Base-by-base conservation (phyloP, 1,140 invertebrate species). In the Lanistes nyassanus region DNA sequence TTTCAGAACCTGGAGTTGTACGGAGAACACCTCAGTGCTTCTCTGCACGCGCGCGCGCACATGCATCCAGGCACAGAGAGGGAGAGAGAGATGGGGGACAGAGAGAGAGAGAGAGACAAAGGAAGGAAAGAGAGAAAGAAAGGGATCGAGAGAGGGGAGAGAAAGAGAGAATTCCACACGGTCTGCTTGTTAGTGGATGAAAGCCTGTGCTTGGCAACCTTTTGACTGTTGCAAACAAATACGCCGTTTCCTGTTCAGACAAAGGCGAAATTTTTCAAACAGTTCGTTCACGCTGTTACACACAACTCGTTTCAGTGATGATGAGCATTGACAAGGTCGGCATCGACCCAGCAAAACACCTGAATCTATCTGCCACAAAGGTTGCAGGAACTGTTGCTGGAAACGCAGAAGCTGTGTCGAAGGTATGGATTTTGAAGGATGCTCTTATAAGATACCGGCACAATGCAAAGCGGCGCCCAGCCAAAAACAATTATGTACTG, bases 51-150 rank as follows among this genome's bases (percentile, higher is more conserved):
- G 56, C 56, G 31, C 56, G 23, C 56, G 23, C 56, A n/a, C 56
- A 60, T 29, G 23, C 56, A 60, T 29, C 7, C 56, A 7, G 7
- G 31, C 56, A 60, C 56, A 60, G 23, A 60, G 23, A 60, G 23
- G 7, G 23, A 60, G n/a, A 29, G 31, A 6, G 23, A 7, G 58
- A 7, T 7, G 58, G 58, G n/a, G 7, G 58, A 26, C 9, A 62
- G 26, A 62, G 58, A 62, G 58, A 62, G 58, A 62, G 58, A 26
- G 58, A 62, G 58, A 62, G 58, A 62, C 23, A 26, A 31, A 62
- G 58, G n/a, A 31, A 62, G n/a, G 58, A 16, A n/a, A 62, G 58
- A 62, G 11, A 26, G 26, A 26, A n/a, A 26, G 26, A 26, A n/a
- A 26, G 26, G n/a, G 58, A 62, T 23, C 9, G 58, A 62, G 58